phyloP scores from a whole-genome alignment of 2,797 vertebrate genomes.

The Anolis apletophallus region DNA sequence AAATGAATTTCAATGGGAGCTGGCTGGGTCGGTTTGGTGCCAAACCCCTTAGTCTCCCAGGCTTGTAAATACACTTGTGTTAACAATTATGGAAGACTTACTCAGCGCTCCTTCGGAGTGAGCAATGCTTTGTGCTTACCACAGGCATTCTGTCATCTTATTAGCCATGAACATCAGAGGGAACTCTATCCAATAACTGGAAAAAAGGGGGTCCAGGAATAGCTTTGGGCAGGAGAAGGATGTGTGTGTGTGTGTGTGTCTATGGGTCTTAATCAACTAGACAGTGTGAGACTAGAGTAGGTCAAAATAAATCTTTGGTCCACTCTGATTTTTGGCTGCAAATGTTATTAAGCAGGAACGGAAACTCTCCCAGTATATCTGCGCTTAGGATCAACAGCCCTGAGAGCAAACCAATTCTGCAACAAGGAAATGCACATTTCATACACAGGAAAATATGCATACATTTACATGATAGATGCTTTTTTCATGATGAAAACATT shows the following conservation, averaged over 20 bases:
- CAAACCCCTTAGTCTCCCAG: slow-evolving; percentile 53
- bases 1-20: slow-evolving; percentile 30
- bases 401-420: not conserved
- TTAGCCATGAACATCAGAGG: slow-evolving; percentile 23
- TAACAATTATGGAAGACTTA: slow-evolving; percentile 30
- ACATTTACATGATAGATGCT: not conserved
- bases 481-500: not conserved
- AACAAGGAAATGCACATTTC: slow-evolving; percentile 19
- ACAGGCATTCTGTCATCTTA: slow-evolving; percentile 24
- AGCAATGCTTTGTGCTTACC: slow-evolving; percentile 26
- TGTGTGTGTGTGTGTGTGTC: too few relatives aligned
- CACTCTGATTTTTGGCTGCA: not conserved
- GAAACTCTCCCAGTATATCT: slow-evolving; percentile 6
- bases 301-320: too few relatives aligned
- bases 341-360: not conserved
- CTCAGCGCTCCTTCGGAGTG: slow-evolving; percentile 25
- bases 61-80: slow-evolving; percentile 44
- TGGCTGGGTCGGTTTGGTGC: slow-evolving; percentile 38
- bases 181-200: not conserved
- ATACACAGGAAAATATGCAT: slow-evolving; percentile 11
- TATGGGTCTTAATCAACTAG: not conserved
- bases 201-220: not conserved
- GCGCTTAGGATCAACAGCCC: slow-evolving; percentile 4
- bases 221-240: not conserved
- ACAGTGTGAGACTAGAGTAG: not conserved